phyloP scores from a whole-genome alignment of 2,888 invertebrate species.

The Gerris lacustris region DNA sequence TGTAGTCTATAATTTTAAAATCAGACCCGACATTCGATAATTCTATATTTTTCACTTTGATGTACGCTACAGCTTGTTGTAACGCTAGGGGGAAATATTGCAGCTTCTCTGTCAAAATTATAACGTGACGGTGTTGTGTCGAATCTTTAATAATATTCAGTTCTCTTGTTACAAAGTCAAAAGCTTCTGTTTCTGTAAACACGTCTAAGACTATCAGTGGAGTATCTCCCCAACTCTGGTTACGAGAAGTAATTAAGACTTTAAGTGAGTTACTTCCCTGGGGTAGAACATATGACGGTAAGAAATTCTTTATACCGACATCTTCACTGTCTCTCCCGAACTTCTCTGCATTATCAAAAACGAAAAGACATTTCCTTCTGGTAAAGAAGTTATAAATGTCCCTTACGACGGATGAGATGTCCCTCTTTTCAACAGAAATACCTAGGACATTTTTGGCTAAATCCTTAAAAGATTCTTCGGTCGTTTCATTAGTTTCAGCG shows the following conservation, averaged over 20 bases:
- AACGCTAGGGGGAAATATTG: constrained; percentile 21
- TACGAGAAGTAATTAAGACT: constrained; percentile 20
- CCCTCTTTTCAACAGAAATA: constrained; percentile 14
- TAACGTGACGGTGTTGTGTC: neutral
- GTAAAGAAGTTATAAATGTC: constrained; percentile 20
- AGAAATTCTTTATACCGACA: constrained; percentile 17
- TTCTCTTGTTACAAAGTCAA: constrained; percentile 9
- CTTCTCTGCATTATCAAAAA: constrained; percentile 21
- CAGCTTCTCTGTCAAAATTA: constrained; percentile 12
- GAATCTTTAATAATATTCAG: constrained; percentile 8
- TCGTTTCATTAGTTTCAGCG: constrained; percentile 16
- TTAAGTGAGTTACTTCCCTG: constrained; percentile 11
- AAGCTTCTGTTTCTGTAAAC: constrained; percentile 6
- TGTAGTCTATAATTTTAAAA: constrained; percentile 15
- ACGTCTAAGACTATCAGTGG: neutral
- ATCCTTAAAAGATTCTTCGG: constrained; percentile 16
- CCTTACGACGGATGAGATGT: constrained; percentile 11
- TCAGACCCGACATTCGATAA: neutral
- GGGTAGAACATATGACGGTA: constrained; percentile 7
- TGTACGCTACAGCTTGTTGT: constrained; percentile 21
- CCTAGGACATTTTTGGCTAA: constrained; percentile 16
- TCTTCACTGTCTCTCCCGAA: constrained; percentile 6
- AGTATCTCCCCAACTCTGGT: constrained; percentile 14
- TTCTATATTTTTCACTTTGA: constrained; percentile 12
- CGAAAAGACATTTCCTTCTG: constrained; percentile 17